A percentile compares a stretch with the other conserved stretches of the same genome.
Evolutionary conservation across 2,888 invertebrate species (phyloP).

Genomic region (Philaethria dido): DNA sequence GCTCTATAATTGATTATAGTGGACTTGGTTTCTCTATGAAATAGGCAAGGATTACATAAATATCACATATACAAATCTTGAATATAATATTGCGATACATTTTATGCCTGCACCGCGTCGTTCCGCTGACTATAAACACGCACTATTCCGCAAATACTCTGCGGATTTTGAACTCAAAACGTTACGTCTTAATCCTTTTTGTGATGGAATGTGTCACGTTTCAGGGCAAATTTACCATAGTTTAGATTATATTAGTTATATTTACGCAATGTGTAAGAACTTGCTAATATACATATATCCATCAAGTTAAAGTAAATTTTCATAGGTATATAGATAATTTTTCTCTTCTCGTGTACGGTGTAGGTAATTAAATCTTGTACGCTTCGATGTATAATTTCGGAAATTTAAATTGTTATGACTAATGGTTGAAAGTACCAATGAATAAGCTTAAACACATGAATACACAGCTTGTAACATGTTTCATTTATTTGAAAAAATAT

Average conservation of each 20-base stretch:
- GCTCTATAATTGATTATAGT: neutral
- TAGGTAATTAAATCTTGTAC: too few relatives aligned
- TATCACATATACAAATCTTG: slow-evolving; percentile 26
- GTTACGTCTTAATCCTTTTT: slow-evolving; percentile 32
- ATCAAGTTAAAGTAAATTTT: too few relatives aligned
- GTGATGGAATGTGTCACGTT: slow-evolving; percentile 32
- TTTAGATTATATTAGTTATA: too few relatives aligned
- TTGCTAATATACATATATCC: too few relatives aligned
- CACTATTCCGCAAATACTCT: slow-evolving; percentile 66
- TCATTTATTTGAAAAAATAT: slow-evolving; percentile 31
- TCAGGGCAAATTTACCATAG: too few relatives aligned
- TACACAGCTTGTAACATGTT: neutral
- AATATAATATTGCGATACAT: slow-evolving; percentile 42
- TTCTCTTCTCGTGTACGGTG: too few relatives aligned
- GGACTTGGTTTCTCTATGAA: slow-evolving; percentile 52
- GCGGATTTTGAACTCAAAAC: slow-evolving; percentile 60
- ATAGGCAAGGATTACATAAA: neutral
- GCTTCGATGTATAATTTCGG: too few relatives aligned
- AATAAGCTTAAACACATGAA: too few relatives aligned
- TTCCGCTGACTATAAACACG: slow-evolving; percentile 65
- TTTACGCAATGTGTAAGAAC: too few relatives aligned
- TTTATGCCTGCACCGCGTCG: slow-evolving; percentile 43
- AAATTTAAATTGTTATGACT: too few relatives aligned
- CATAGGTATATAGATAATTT: too few relatives aligned
- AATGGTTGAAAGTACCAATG: too few relatives aligned